phyloP scores from a whole-genome alignment of 2,113 vertebrate genomes.

The Chrysemys picta region DNA sequence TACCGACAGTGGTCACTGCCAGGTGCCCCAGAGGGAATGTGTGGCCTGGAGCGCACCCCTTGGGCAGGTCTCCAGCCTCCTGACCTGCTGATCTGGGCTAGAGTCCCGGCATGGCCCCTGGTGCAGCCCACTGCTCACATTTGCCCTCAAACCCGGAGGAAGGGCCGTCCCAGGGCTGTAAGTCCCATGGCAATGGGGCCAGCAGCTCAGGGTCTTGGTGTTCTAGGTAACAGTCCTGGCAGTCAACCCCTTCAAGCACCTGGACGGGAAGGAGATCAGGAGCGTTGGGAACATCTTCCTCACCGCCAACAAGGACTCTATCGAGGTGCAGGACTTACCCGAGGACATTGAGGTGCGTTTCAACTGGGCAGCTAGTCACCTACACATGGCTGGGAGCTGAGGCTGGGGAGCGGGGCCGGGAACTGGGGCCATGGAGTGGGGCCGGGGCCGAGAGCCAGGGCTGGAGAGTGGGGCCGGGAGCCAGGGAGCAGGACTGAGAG shows the following conservation, averaged over 20 bases:
- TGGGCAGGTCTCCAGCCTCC: no score
- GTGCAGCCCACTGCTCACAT: no score
- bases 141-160: background rate
- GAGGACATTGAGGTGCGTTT: conserved; percentile 62
- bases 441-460: no score
- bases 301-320: background rate
- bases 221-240: conserved; percentile 56
- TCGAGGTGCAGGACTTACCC: conserved; percentile 16
- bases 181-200: background rate
- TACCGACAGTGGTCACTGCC: no score
- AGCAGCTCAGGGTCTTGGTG: background rate
- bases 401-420: no score
- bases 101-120: background rate
- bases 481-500: no score
- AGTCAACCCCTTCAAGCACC: conserved; percentile 58
- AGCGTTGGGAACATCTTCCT: conserved; percentile 42
- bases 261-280: conserved; percentile 26
- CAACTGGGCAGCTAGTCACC: background rate
- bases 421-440: no score
- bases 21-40: no score
- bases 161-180: background rate
- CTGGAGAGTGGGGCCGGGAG: no score
- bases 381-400: background rate
- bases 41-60: background rate
- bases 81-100: background rate